Evolutionary conservation across 2,888 invertebrate species (phyloP), one percentile per base, ranked within the genome.

Genomic region (Belgica antarctica): DNA sequence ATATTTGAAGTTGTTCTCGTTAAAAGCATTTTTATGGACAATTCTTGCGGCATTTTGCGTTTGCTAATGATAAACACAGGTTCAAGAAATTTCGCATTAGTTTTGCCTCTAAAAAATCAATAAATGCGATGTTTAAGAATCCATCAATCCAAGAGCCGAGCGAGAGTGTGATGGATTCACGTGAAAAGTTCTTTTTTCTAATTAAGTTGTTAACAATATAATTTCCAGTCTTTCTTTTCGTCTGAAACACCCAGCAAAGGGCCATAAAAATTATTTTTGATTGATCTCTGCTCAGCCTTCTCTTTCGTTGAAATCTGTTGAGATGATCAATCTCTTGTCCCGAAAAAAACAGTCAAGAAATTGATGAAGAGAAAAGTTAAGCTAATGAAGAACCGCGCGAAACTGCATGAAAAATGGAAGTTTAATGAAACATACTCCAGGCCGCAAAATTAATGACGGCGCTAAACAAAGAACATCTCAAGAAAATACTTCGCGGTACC

Each of bases 151-250:
- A 22, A 8, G 4, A n/a, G 46, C 15, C 15, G 46, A 34, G 34
- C 5, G 41, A 41, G n/a, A n/a, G n/a, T 41, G 3, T 17, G 52
- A 52, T 52, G 52, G 12, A 10, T 17, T 52, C 22, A 17, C 22
- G 17, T 4, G 52, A 52, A 52, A 17, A 52, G 52, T n/a, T 3
- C 52, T 12, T 7, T 7, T 12, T 52, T 52, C 7, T 52, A 52
- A 52, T 52, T 52, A 52, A 52, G 52, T 52, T 52, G 52, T 52
- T 52, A 52, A 22, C 52, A 52, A 52, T 19, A n/a, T n/a, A n/a
- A n/a, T n/a, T n/a, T n/a, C n/a, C 41, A 41, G n/a, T n/a, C n/a
- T 41, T 41, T 41, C n/a, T 41, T 41, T 15, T 41, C 41, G 41
- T 41, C 41, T 22, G 22, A 52, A 31, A 10, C 12, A 22, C 52